Conservation (phyloP, 1,140 invertebrate genomes). For the Spodoptera frugiperda region DNA sequence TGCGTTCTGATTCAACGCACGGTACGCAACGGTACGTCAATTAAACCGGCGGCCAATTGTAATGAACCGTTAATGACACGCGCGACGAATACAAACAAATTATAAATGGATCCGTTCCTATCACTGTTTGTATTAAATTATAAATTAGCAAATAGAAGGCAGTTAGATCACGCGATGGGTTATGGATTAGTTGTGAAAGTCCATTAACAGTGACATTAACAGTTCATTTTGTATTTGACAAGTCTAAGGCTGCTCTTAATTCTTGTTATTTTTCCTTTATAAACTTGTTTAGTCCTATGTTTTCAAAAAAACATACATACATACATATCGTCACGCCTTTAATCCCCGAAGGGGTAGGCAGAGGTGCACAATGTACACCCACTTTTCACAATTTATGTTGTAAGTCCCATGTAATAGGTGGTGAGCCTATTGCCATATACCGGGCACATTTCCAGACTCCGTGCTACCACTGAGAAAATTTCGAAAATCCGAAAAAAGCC, state of each 20-base stretch:
- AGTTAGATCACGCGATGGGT: slow-evolving; percentile 18
- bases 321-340: too few species aligned
- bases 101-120: slow-evolving; percentile 6
- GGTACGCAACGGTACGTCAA: slow-evolving; percentile 77
- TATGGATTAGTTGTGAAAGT: slow-evolving; percentile 43
- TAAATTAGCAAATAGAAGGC: slow-evolving; percentile 48
- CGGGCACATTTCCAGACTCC: too few species aligned
- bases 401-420: too few species aligned
- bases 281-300: too few species aligned
- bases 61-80: slow-evolving; percentile 79
- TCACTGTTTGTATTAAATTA: slow-evolving; percentile 48
- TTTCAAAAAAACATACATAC: too few species aligned
- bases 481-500: too few species aligned
- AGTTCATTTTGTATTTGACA: not conserved
- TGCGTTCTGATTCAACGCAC: slow-evolving; percentile 71
- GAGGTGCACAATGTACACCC: too few species aligned
- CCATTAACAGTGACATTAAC: slow-evolving; percentile 12
- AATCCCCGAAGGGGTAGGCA: too few species aligned
- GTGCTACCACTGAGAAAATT: too few species aligned
- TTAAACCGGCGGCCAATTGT: slow-evolving; percentile 73
- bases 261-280: too few species aligned
- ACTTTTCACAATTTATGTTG: too few species aligned
- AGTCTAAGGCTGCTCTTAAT: not conserved
- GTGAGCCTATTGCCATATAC: too few species aligned
- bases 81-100: slow-evolving; percentile 69